Evolutionary conservation across 2,113 vertebrate species (phyloP).

Genomic region (Plecturocebus donacophilus): DNA sequence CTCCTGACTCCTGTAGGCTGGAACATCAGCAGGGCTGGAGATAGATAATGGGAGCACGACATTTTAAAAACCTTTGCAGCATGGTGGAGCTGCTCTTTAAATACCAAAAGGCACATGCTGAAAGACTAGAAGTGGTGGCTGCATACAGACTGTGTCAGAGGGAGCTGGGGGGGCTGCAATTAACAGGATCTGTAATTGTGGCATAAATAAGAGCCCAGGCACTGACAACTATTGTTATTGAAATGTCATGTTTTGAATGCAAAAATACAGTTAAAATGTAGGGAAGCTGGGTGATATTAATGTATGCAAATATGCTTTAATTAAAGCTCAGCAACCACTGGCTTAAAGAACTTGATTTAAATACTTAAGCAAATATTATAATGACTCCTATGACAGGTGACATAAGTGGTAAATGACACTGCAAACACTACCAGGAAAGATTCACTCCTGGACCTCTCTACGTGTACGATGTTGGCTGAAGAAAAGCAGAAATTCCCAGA

Average conservation of each 20-base stretch:
- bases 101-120: neutral
- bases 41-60: neutral
- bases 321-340: constrained; percentile 64
- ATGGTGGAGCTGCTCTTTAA: neutral
- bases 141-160: neutral
- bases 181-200: constrained; percentile 74
- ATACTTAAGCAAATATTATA: constrained; percentile 70
- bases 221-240: constrained; percentile 70
- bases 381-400: constrained; percentile 50
- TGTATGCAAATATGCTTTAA: constrained; percentile 57
- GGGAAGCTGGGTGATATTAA: constrained; percentile 63
- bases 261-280: constrained; percentile 62
- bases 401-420: constrained; percentile 66
- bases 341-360: constrained; percentile 65
- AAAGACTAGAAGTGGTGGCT: neutral
- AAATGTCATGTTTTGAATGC: constrained; percentile 75
- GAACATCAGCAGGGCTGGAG: neutral
- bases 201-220: constrained; percentile 62
- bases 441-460: neutral
- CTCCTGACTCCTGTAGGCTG: neutral
- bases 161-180: constrained; percentile 63
- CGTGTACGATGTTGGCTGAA: neutral
- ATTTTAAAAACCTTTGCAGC: neutral
- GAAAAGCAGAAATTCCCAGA: neutral
- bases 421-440: constrained; percentile 3